Evolutionary conservation across 30 jellyfish, hydroid and myxozoan species (phyloP), one percentile per base, ranked within the genome.

Genomic region (Aurelia aurita complex sp. Pacific): DNA sequence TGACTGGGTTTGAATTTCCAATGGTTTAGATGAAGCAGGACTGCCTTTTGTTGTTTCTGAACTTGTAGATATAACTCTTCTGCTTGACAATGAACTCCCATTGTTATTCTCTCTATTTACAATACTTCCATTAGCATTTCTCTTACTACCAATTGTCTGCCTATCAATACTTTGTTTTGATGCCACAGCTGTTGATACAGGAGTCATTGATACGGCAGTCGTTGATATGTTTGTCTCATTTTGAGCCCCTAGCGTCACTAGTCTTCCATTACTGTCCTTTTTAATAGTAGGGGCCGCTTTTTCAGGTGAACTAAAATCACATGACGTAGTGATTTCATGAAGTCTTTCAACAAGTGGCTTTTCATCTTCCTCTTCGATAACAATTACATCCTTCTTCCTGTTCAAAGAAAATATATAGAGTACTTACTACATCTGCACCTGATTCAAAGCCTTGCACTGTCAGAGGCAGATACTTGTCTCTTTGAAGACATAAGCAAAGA

Each of bases 301-400:
- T 42, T 55, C 32, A 36, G 89, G 80, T 17, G 81, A 79, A 46
- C 34, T 34, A 42, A 64, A 2, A 13, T 65, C 80, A 64, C 77
- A 77, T 4, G 87, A 72, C 64, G 66, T 73, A 18, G 93, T 60
- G 16, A 84, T 74, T 64, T 77, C 93, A 59, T 84, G 93, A 12
- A 84, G 78, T 51, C 72, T 84, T 35, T 55, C 82, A 63, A 84
- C 60, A 67, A 84, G 87, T 4, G 93, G 87, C 38, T 73, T 74
- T 14, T 67, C 84, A 54, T 83, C 86, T 42, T 84, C 93, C 51
- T 84, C 93, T 33, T 84, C 93, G 19, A 84, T 84, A 66, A 84
- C 83, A 59, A 84, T 84, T 36, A 84, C 93, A 84, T 84, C 81
- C 53, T 67, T 73, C 64, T 73, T 73, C 77, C 93, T 84, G 18